phyloP scores from a whole-genome alignment of 2,113 vertebrate genomes.

The Centropristis striata region DNA sequence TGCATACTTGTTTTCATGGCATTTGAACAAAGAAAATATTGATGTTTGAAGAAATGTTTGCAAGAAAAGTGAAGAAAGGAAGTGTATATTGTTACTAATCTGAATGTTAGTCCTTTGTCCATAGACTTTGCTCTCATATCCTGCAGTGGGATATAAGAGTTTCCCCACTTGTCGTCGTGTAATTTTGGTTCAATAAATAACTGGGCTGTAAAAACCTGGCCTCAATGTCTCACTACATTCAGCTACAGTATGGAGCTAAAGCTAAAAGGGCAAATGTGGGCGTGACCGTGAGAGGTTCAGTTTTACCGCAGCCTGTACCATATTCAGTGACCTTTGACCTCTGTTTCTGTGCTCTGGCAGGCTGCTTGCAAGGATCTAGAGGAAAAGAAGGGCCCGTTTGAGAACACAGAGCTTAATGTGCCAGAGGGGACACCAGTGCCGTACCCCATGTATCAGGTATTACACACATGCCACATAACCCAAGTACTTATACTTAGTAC shows the following conservation, averaged over 20 bases:
- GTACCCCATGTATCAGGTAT: slow-evolving; percentile 81
- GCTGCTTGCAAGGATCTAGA: slow-evolving; percentile 76
- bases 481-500: neutral
- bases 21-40: slow-evolving; percentile 1
- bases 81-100: slow-evolving; percentile 21
- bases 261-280: slow-evolving; percentile 31
- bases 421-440: slow-evolving; percentile 80
- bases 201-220: slow-evolving; percentile 35
- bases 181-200: slow-evolving; percentile 80
- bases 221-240: slow-evolving; percentile 24
- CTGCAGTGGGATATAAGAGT: slow-evolving; percentile 5
- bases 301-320: neutral
- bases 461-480: neutral
- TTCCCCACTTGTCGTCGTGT: slow-evolving; percentile 12
- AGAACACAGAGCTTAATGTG: slow-evolving; percentile 73
- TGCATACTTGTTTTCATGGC: too few species aligned
- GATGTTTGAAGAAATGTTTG: neutral
- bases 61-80: slow-evolving; percentile 1
- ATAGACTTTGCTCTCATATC: slow-evolving; percentile 58
- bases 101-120: neutral
- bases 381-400: slow-evolving; percentile 79
- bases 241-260: neutral
- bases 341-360: slow-evolving; percentile 60
- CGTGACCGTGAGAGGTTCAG: slow-evolving; percentile 1
- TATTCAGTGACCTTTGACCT: slow-evolving; percentile 39